Evolutionary conservation across 64 coral and sea anemone genomes (phyloP), one percentile per base, ranked within the genome.

Genomic region (Montipora efflorescens): DNA sequence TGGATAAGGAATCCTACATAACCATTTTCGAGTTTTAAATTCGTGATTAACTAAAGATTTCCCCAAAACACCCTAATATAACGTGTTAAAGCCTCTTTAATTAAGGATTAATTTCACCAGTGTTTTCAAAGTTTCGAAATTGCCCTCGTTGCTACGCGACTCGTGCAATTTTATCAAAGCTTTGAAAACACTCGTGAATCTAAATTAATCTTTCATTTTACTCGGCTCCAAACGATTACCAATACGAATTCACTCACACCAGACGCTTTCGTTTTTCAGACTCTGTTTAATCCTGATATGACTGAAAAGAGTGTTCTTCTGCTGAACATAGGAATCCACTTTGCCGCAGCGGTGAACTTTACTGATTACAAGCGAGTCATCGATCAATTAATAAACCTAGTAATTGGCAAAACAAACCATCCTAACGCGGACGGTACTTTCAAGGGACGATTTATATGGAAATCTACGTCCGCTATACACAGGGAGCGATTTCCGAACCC

Each of bases 281-380:
- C 90, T 28, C 81, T 98, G 20, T 93, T 83, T 8, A 71, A 96
- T 46, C 69, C 80, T 55, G 59, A 78, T 13, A 79, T 96, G 87
- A 81, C 83, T 69, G 91, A 96, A 86, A 76, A 93, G 21, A 93
- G 95, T 46, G 95, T 93, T 11, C 46, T 96, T 67, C 49, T 96
- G 67, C 73, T 96, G 7, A 96, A 96, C 91, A 93, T 91, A 87
- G 95, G 95, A 0, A 47, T 96, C 22, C 95, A 96, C 28, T 96
- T 96, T 9, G 91, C 87, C 11, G 95, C 95, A 7, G 87, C 95
- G 13, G 95, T 96, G 10, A 93, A 93, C 73, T 96, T 96, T 19
- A 93, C 87, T 25, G 93, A 93, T 44, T 96, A 93, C 87, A 84
- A 80, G 66, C 91, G 87, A 25, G 79, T 96, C 8, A 93, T 96